Evolutionary conservation across 2,888 invertebrate genomes (phyloP), one percentile per base, ranked within the genome.

Genomic region (Eilema depressum): DNA sequence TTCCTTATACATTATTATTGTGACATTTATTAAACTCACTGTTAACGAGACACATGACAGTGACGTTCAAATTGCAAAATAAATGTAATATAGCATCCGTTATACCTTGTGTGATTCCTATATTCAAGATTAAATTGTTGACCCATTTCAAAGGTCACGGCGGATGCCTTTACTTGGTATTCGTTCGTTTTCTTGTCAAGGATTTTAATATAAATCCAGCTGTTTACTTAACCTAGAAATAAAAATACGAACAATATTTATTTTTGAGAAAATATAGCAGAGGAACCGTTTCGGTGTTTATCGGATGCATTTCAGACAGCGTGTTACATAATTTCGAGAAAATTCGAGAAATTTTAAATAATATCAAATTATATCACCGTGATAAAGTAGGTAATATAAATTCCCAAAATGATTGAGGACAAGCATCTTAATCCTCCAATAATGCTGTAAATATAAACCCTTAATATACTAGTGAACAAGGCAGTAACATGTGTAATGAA

Each of bases 381-480:
- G 20, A n/a, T 11, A n/a, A 20, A 30, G n/a, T n/a, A n/a, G n/a
- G n/a, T 30, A 30, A 30, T 30, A n/a, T 10, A 30, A 10, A 61
- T 28, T 17, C 11, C 20, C 60, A 28, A 28, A 30, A n/a, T 61
- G 17, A 20, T 12, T 30, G n/a, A 20, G 30, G 11, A n/a, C 28
- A n/a, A 26, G n/a, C 3, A n/a, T 61, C n/a, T 30, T n/a, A 30
- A 30, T 20, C 20, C n/a, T 20, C 28, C 20, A 30, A 60, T 60
- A n/a, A 60, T 4, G 4, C n/a, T 61, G 17, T 61, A 30, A 61
- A n/a, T 61, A 30, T 61, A 20, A 28, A 61, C 20, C 17, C 59
- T 59, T 20, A 20, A 17, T 60, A 28, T n/a, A 47, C 60, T 60
- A 28, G 60, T 60, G n/a, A 60, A 60, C n/a, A n/a, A 60, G 28